phyloP scores from a whole-genome alignment of 2,797 vertebrate species.

The Aselliscus stoliczkanus region DNA sequence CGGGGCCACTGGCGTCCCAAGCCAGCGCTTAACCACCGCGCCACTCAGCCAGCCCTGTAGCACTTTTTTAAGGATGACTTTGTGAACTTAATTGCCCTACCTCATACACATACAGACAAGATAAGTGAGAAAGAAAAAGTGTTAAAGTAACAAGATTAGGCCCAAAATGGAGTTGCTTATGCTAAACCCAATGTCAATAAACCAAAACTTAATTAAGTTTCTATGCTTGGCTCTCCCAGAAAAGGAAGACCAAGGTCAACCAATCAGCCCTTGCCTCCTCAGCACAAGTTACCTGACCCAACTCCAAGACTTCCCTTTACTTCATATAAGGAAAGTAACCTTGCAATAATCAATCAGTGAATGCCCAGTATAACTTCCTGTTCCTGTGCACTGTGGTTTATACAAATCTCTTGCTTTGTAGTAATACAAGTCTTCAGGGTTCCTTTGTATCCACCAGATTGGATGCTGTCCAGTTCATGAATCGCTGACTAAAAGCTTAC shows the following conservation, averaged over 20 bases:
- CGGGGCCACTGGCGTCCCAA: no score
- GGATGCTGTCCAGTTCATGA: neutral
- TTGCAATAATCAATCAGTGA: neutral
- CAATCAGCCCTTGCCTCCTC: neutral
- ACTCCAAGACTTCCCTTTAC: neutral
- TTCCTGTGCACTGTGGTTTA: neutral
- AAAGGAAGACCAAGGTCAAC: neutral
- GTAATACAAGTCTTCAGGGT: neutral
- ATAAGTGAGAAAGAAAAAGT: neutral
- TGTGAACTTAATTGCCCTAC: no score
- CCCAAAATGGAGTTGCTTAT: neutral
- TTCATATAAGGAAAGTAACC: neutral
- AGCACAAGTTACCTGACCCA: neutral
- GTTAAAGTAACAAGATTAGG: neutral
- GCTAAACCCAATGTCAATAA: neutral
- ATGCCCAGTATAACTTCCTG: neutral
- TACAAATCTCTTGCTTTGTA: neutral
- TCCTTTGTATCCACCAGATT: neutral
- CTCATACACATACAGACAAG: neutral
- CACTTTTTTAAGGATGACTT: no score
- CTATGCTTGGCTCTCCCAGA: neutral
- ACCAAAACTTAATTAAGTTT: neutral
- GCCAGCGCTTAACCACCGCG: no score
- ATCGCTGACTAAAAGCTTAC: neutral
- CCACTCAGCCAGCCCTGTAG: no score